These are phyloP conservation scores for Caiman crocodilus DNA, from an alignment of 2,797 vertebrate genomes.

Conservation along the genomic window DNA sequence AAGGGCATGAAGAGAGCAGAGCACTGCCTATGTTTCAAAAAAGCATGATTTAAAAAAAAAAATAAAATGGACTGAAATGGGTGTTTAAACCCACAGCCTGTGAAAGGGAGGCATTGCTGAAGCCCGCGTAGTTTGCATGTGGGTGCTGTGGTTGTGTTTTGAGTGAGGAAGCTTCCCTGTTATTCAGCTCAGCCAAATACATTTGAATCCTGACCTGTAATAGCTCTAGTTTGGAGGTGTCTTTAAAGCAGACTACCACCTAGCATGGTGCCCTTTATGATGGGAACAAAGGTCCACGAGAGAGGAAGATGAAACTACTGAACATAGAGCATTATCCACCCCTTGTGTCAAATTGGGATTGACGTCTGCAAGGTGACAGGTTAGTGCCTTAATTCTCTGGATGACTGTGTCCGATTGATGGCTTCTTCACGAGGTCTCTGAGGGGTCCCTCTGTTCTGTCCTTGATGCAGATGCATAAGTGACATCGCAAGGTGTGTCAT, in stretches of 20 bases:
- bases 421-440: not conserved
- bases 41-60: not conserved
- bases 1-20: accelerated
- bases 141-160: not conserved
- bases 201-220: not conserved
- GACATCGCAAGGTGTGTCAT: not conserved
- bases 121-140: not conserved
- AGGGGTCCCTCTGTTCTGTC: not conserved
- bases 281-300: not conserved
- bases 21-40: not conserved
- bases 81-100: not conserved
- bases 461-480: not conserved
- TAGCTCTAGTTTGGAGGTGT: not conserved
- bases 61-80: not conserved
- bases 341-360: not conserved
- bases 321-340: not conserved
- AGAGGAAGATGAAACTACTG: not conserved
- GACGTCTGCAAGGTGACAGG: not conserved
- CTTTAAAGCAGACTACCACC: not conserved
- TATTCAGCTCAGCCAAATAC: not conserved
- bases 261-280: not conserved
- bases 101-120: not conserved
- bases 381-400: not conserved
- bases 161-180: not conserved
- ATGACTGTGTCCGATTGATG: not conserved